These are phyloP conservation scores for Callospermophilus lateralis DNA, from an alignment of 2,113 vertebrate species.

Conservation along the genomic window DNA sequence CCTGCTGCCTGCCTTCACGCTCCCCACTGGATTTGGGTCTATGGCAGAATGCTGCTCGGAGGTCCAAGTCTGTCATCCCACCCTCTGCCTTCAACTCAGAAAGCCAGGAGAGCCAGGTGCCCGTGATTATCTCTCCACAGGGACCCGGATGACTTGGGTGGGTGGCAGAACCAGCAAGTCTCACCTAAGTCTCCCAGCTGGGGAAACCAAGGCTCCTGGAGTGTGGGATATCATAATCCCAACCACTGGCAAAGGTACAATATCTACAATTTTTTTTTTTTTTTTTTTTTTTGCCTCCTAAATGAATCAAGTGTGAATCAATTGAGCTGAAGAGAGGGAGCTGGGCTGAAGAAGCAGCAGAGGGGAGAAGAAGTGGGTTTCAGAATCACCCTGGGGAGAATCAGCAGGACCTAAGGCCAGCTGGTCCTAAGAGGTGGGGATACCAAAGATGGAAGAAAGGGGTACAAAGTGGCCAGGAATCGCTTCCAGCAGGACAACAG, in stretches of 20 bases:
- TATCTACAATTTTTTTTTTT: background rate
- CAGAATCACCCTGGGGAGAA: background rate
- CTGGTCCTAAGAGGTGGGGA: background rate
- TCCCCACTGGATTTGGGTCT: accelerated
- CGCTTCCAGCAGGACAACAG: background rate
- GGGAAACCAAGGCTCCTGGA: background rate
- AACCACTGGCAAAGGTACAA: background rate
- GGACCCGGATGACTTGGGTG: background rate
- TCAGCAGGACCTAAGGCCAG: background rate
- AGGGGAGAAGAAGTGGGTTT: background rate
- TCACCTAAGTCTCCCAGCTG: background rate
- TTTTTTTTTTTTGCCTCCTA: background rate
- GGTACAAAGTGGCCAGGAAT: background rate
- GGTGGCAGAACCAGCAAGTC: background rate
- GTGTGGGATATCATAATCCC: background rate
- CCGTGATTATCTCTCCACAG: background rate
- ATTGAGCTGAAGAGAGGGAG: background rate
- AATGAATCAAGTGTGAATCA: background rate
- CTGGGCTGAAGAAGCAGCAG: background rate
- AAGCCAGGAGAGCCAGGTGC: background rate
- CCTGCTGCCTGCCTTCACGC: background rate
- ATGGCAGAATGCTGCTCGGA: background rate
- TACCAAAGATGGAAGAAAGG: background rate
- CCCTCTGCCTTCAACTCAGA: background rate
- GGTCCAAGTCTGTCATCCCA: background rate